Conservation (phyloP, 1,140 invertebrate genomes). For the Conus betulinus region DNA sequence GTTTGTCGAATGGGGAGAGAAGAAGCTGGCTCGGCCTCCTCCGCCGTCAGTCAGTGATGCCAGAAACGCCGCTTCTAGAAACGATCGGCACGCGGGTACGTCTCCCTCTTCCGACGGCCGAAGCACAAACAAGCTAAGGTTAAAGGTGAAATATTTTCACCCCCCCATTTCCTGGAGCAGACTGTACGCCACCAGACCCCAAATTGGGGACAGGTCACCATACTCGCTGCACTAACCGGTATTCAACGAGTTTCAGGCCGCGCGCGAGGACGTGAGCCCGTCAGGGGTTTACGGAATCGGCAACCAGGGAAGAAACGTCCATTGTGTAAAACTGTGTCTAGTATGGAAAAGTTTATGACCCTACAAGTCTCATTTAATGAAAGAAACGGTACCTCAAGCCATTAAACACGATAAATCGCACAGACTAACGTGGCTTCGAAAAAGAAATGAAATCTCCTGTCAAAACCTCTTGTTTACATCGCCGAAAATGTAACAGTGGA, state of each 20-base stretch:
- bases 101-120: background rate
- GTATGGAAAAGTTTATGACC: background rate
- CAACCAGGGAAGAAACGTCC: slow-evolving; percentile 32
- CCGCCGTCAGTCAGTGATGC: background rate
- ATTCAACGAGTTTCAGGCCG: slow-evolving; percentile 23
- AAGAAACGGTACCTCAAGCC: background rate
- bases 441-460: slow-evolving; percentile 5
- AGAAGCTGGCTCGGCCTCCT: background rate
- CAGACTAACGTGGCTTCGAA: background rate
- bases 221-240: slow-evolving; percentile 33
- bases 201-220: slow-evolving; percentile 32
- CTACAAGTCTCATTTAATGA: no score
- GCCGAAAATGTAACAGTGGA: slow-evolving; percentile 33
- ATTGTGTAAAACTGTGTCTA: background rate
- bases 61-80: no score
- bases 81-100: no score
- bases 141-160: background rate
- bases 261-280: slow-evolving; percentile 13
- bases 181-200: background rate
- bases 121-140: background rate
- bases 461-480: slow-evolving; percentile 39
- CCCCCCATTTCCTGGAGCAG: background rate
- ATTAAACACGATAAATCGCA: background rate
- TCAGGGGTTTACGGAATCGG: slow-evolving; percentile 21
- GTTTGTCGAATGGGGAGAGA: background rate